Base-by-base conservation (phyloP, 2,113 vertebrate genomes). In the Morone chrysops region DNA sequence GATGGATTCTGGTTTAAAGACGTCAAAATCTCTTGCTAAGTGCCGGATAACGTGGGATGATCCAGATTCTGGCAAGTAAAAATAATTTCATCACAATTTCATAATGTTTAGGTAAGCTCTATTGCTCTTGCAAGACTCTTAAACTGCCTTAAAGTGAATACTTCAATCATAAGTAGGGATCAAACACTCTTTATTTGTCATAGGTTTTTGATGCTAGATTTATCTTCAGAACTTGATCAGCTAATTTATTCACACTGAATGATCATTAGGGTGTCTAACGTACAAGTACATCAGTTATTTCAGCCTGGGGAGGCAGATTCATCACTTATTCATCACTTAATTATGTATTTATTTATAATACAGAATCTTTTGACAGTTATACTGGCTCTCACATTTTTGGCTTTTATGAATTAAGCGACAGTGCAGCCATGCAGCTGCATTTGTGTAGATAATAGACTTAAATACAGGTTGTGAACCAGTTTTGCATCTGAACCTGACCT, bases 31-130 rank as follows among this genome's bases (percentile, higher is more conserved):
- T 63, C 80, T 13, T 25, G 36, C 75, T 74, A 48, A 65, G 75
- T 8, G 69, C 11, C 54, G 83, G 79, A 87, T 83, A 73, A 78
- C 38, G 31, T 45, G 16, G 60, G 63, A 84, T 77, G 79, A 78
- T 81, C n/a, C 50, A 54, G n/a, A 54, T 50, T 69, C 48, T 4
- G 25, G 50, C 4, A 72, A 84, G 81, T 67, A 45, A 48, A 65
- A 43, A 57, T 36, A n/a, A 86, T 90, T 83, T 77, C 74, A 82
- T 88, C 88, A 90, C 43, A 43, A 80, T 90, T 89, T 87, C 74
- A 56, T 69, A 80, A 74, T 25, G 68, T 75, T 53, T 50, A 84
- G 75, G 22, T 82, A 63, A 69, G n/a, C 41, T 69, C 68, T 80
- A 82, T 63, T 17, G 20, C 80, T 65, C 47, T 75, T 57, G 66